Percentiles rank a stretch among this genome's conserved stretches.
These are phyloP conservation scores for Erythrocebus patas DNA, from an alignment of 2,113 vertebrate species.

Conservation along the genomic window DNA sequence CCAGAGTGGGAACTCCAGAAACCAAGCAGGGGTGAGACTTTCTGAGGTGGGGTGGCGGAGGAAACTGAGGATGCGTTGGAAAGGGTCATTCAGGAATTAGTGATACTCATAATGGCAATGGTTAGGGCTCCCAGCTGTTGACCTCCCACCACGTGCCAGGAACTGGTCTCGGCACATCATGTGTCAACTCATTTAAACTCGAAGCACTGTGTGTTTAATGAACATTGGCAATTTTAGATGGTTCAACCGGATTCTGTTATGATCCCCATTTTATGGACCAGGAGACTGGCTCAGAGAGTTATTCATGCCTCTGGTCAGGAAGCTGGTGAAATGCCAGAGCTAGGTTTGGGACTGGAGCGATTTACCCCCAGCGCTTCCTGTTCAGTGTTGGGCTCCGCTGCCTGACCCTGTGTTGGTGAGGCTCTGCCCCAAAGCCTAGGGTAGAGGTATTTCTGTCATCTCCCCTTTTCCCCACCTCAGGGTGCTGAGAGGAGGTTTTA, in stretches of 20 bases:
- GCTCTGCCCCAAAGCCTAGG: background rate
- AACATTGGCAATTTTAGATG: background rate
- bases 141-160: background rate
- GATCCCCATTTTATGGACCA: background rate
- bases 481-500: conserved; percentile 44
- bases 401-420: background rate
- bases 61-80: background rate
- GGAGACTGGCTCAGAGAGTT: background rate
- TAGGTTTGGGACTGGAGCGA: background rate
- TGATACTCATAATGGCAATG: background rate
- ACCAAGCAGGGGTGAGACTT: background rate
- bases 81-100: background rate
- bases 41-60: background rate
- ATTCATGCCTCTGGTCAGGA: background rate
- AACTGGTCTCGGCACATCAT: background rate
- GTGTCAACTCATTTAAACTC: background rate
- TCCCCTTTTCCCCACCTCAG: background rate
- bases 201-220: background rate
- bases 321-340: background rate
- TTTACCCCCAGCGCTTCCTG: background rate
- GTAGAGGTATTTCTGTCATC: background rate
- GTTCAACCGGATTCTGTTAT: background rate
- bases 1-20: background rate
- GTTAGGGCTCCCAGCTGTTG: background rate
- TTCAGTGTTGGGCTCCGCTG: background rate